These are phyloP conservation scores for Lathamus discolor DNA, from an alignment of 2,113 vertebrate genomes.

Conservation along the genomic window DNA sequence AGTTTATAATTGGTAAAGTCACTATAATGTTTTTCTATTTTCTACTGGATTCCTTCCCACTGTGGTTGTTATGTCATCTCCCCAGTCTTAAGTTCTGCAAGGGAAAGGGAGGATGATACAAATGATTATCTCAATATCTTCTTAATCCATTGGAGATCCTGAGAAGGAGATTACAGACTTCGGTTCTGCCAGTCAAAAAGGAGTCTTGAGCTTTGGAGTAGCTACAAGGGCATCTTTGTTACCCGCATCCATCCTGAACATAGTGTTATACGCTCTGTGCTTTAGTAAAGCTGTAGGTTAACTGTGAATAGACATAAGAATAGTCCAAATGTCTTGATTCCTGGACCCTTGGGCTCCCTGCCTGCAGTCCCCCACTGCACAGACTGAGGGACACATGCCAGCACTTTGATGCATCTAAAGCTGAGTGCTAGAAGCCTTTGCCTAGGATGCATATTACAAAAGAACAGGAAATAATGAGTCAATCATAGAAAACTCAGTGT, in stretches of 20 bases:
- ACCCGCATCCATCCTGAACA: neutral
- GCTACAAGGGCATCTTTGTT: neutral
- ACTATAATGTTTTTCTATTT: neutral
- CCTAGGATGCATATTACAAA: neutral
- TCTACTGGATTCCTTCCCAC: neutral
- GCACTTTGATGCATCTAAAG: neutral
- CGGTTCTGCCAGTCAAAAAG: neutral
- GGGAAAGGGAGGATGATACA: conserved; percentile 27
- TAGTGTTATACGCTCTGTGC: neutral
- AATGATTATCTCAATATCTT: neutral
- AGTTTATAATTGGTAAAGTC: neutral
- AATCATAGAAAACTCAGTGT: neutral
- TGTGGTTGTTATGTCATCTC: conserved; percentile 36
- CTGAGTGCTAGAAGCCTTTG: conserved; percentile 19
- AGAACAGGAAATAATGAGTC: neutral
- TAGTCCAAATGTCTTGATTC: neutral
- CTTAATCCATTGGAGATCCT: neutral
- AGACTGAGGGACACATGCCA: neutral
- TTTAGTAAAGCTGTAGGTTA: neutral
- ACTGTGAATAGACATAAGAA: neutral
- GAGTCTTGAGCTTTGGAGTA: neutral
- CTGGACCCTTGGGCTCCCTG: neutral
- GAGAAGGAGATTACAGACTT: neutral
- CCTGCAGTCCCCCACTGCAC: neutral
- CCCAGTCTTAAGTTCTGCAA: neutral